phyloP scores from a whole-genome alignment of 2,113 vertebrate species.

The Nycticorax nycticorax region DNA sequence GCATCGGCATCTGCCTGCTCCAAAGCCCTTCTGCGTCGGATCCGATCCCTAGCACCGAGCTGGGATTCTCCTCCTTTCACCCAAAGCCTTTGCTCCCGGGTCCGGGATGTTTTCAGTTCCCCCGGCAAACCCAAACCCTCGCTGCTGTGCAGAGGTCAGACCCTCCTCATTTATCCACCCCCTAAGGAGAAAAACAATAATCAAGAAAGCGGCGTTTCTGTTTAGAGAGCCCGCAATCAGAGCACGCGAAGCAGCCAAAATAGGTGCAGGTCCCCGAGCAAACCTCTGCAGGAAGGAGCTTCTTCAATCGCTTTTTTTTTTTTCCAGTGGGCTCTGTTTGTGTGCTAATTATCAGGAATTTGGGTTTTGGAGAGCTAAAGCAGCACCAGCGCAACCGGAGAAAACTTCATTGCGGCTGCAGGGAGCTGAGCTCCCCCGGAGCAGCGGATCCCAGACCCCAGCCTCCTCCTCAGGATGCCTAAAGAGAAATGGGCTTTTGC shows the following conservation, averaged over 20 bases:
- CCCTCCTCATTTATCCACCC: not conserved
- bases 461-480: not conserved
- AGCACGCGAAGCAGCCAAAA: not conserved
- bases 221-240: not conserved
- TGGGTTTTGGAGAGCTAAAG: not conserved
- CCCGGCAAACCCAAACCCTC: fast-evolving
- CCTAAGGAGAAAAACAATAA: not conserved
- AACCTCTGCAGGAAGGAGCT: not conserved
- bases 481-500: not conserved
- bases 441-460: not conserved
- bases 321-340: not conserved
- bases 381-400: not conserved
- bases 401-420: not conserved
- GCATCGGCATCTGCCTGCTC: not conserved
- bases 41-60: not conserved
- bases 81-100: not conserved
- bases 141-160: not conserved
- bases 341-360: not conserved
- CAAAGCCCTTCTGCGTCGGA: not conserved
- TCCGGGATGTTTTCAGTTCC: not conserved
- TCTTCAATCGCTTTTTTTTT: not conserved
- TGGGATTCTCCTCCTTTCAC: not conserved
- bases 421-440: not conserved
- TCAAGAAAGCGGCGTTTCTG: not conserved
- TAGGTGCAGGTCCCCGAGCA: not conserved